These are phyloP conservation scores for Podarcis siculus DNA, from an alignment of 2,797 vertebrate genomes.

Conservation along the genomic window DNA sequence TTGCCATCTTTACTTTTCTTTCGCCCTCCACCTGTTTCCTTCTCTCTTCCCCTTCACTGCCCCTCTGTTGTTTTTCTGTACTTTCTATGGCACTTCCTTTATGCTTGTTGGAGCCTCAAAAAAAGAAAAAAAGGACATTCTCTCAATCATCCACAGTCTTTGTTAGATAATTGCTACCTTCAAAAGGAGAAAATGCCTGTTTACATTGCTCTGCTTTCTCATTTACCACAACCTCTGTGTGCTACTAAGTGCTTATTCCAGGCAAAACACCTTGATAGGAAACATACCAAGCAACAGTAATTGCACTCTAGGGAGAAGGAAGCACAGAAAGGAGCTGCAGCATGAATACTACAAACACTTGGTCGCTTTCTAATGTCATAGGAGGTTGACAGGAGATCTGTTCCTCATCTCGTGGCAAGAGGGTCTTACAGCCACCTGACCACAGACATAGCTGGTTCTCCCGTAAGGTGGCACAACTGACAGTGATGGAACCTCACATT, in stretches of 20 bases:
- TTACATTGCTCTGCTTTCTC: slow-evolving; percentile 15
- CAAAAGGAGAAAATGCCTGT: slow-evolving; percentile 1
- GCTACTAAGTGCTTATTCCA: slow-evolving; percentile 30
- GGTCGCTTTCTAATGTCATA: slow-evolving; percentile 4
- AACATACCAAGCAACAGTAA: slow-evolving; percentile 30
- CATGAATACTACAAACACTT: not conserved
- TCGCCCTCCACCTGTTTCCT: not conserved
- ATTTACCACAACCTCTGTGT: not conserved
- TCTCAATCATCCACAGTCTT: slow-evolving; percentile 7
- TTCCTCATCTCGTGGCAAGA: not conserved
- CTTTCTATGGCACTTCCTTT: not conserved
- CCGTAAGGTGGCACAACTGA: not conserved
- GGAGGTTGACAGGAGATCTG: not conserved
- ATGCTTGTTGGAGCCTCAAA: not conserved
- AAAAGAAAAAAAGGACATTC: not conserved
- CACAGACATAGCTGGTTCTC: not conserved
- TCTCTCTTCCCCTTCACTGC: not conserved
- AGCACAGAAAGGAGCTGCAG: not conserved
- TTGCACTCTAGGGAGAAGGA: slow-evolving; percentile 12
- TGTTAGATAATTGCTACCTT: slow-evolving; percentile 10
- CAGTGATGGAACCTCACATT: not conserved
- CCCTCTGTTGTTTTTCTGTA: not conserved
- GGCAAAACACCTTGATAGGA: slow-evolving; percentile 34
- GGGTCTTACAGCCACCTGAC: not conserved
- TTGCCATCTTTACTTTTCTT: not conserved